Evolutionary conservation across 1,140 invertebrate species (phyloP), one percentile per base, ranked within the genome.

Genomic region (Goniozus legneri): DNA sequence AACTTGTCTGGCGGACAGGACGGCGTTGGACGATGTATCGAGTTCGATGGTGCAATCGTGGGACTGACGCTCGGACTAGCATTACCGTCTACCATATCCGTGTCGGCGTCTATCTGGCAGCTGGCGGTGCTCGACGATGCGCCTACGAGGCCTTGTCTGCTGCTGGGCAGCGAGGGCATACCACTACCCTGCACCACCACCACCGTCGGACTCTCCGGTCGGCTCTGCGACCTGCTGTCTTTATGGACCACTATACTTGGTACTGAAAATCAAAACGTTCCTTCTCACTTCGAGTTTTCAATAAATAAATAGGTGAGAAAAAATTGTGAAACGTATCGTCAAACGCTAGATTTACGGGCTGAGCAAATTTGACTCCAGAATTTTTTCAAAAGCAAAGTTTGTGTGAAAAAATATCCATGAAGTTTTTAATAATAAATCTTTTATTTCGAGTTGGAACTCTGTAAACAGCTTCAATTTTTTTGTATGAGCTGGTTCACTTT

Each of bases 211-310:
- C 70, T 66, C 46, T 67, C 67, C 60, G 67, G 65, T 58, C 71
- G 64, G 42, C 64, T 67, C 18, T 65, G 56, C 49, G 67, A 69
- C 59, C 67, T 69, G 57, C 47, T 60, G 52, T 64, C 64, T 56
- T 72, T 73, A 67, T 70, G 69, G 51, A 75, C 74, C 55, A 75
- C 71, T 70, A 76, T 73, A 52, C 66, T 75, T 46, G 71, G 67
- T 65, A 74, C 74, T 77, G 58, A 3, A 73, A 67, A 46, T 24
- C 12, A 50, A 59, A 34, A 22, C 27, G 50, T 38, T 31, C 13
- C 12, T 41, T 13, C n/a, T n/a, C n/a, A n/a, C n/a, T n/a, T n/a
- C n/a, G n/a, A n/a, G n/a, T n/a, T n/a, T n/a, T n/a, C n/a, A n/a
- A n/a, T n/a, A n/a, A n/a, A n/a, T n/a, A n/a, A n/a, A n/a, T n/a